Percentiles rank a stretch among this genome's conserved stretches.
phyloP scores from a whole-genome alignment of 2,888 invertebrate species.

The Bimastos eiseni region DNA sequence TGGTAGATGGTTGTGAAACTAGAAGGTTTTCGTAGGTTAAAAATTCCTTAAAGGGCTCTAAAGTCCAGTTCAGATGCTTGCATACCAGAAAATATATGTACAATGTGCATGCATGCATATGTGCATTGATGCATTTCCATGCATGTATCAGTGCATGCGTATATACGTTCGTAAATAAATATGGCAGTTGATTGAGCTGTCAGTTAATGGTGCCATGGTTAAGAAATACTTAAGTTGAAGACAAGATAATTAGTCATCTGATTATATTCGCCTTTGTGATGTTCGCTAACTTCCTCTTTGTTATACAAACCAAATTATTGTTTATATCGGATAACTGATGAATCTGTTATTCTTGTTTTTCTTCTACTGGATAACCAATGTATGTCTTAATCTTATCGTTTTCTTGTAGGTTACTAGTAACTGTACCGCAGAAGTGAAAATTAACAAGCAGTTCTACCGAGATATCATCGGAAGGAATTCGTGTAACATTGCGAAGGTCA shows the following conservation, averaged over 20 bases:
- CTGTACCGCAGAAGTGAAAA: constrained; percentile 74
- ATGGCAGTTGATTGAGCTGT: background rate
- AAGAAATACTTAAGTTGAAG: background rate
- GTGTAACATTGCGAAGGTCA: constrained; percentile 78
- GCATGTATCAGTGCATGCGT: background rate
- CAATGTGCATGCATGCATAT: background rate
- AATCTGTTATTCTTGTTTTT: too few relatives aligned
- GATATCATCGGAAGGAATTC: constrained; percentile 96
- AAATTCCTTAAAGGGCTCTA: background rate
- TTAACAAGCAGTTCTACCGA: constrained; percentile 96
- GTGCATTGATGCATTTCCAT: background rate
- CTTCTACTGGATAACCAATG: too few relatives aligned
- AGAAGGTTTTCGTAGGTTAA: background rate
- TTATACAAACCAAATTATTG: background rate
- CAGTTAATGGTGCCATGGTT: background rate
- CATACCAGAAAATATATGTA: background rate
- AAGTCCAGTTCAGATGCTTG: background rate
- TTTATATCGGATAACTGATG: too few relatives aligned
- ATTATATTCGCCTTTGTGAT: background rate
- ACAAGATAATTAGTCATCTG: background rate
- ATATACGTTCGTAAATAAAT: background rate
- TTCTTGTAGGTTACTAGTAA: constrained; percentile 49
- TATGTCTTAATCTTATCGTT: background rate
- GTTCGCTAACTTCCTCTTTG: background rate
- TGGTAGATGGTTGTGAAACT: background rate